Evolutionary conservation across 2,113 vertebrate genomes (phyloP).

Genomic region (Xenotilapia flavipinnis): DNA sequence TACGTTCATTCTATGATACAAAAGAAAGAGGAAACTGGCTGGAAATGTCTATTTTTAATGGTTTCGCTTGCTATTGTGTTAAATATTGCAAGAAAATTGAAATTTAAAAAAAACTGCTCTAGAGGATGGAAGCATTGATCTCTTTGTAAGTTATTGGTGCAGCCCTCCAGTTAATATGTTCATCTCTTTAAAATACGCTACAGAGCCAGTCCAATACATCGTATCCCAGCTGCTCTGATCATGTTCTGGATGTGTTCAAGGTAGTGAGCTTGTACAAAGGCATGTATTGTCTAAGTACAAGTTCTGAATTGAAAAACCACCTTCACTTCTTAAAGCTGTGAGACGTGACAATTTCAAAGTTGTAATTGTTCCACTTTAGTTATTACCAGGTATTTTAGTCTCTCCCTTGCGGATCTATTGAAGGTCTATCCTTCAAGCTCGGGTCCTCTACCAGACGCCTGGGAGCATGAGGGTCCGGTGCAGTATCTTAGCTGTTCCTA

Average conservation of each 20-base stretch:
- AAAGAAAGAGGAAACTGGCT: neutral
- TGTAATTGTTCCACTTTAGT: neutral
- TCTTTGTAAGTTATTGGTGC: neutral
- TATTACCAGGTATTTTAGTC: neutral
- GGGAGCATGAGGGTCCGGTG: neutral
- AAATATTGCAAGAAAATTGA: accelerated
- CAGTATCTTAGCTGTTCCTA: neutral
- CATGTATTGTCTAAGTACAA: neutral
- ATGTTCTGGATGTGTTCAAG: neutral
- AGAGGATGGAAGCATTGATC: neutral
- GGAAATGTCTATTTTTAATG: neutral
- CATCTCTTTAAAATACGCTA: neutral
- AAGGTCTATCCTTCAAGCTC: neutral
- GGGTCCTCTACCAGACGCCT: neutral
- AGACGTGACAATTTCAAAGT: neutral
- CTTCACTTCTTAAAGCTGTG: neutral
- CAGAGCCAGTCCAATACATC: neutral
- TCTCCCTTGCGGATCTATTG: accelerated
- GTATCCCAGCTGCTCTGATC: neutral
- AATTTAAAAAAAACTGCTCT: accelerated
- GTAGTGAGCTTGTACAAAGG: neutral
- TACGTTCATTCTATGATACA: accelerated
- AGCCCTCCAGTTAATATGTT: neutral
- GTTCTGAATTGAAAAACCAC: neutral
- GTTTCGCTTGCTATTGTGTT: neutral